Conservation (phyloP, 1,140 invertebrate genomes). For the Acromyrmex heyeri region DNA sequence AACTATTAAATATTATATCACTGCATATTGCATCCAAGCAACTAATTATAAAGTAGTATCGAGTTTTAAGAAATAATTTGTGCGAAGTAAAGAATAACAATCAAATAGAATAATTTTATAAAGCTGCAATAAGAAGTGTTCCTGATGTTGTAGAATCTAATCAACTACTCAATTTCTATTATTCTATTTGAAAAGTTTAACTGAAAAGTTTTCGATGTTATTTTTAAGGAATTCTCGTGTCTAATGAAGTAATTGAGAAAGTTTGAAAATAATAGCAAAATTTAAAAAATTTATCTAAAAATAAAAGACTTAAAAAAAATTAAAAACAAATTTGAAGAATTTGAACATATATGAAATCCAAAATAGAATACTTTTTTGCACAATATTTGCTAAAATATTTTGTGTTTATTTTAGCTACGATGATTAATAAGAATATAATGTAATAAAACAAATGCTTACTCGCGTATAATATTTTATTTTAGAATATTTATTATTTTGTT, state of each 20-base stretch:
- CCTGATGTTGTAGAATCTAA: neutral
- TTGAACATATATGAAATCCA: neutral
- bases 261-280: neutral
- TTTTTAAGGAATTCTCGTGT: neutral
- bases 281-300: neutral
- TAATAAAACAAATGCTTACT: neutral
- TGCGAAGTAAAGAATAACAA: neutral
- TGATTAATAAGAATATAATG: neutral
- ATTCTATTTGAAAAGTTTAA: neutral
- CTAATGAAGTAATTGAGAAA: neutral
- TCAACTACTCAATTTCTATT: neutral
- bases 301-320: neutral
- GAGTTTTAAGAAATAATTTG: slow-evolving; percentile 15
- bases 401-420: neutral
- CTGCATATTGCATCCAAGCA: neutral
- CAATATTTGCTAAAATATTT: slow-evolving; percentile 7
- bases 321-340: neutral
- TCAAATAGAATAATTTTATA: slow-evolving; percentile 14
- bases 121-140: neutral
- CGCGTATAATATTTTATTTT: neutral
- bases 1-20: neutral
- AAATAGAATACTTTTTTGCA: neutral
- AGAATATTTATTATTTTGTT: neutral
- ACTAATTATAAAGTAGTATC: neutral
- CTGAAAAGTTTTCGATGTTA: neutral